phyloP scores from a whole-genome alignment of 2,113 vertebrate genomes.

The Macaca fascicularis region DNA sequence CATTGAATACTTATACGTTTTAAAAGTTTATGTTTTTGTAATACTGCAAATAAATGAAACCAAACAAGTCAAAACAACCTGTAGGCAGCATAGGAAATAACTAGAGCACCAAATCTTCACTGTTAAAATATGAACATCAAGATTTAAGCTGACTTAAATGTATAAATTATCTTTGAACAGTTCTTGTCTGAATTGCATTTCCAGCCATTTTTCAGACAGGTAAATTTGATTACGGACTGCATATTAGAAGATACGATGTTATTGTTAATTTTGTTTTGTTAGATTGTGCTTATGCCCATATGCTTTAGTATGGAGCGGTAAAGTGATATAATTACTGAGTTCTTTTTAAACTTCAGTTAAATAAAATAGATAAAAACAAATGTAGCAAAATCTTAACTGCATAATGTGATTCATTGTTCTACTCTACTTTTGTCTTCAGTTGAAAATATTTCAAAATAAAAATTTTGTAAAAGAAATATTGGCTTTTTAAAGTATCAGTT shows the following conservation, averaged over 20 bases:
- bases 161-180: background rate
- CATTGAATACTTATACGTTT: background rate
- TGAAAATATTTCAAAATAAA: constrained; percentile 32
- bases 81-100: background rate
- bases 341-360: background rate
- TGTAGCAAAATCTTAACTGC: background rate
- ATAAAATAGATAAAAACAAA: background rate
- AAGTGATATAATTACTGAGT: background rate
- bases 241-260: background rate
- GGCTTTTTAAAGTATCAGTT: background rate
- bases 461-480: background rate
- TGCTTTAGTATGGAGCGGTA: background rate
- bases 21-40: background rate
- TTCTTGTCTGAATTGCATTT: background rate
- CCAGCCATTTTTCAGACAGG: background rate
- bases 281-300: background rate
- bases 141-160: background rate
- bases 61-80: background rate
- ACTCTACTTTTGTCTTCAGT: background rate
- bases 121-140: background rate
- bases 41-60: background rate
- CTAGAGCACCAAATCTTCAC: background rate
- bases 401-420: background rate
- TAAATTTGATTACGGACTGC: background rate
- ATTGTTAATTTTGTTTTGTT: background rate